Evolutionary conservation across 2,797 vertebrate genomes (phyloP).

Genomic region (Trematomus bernacchii): DNA sequence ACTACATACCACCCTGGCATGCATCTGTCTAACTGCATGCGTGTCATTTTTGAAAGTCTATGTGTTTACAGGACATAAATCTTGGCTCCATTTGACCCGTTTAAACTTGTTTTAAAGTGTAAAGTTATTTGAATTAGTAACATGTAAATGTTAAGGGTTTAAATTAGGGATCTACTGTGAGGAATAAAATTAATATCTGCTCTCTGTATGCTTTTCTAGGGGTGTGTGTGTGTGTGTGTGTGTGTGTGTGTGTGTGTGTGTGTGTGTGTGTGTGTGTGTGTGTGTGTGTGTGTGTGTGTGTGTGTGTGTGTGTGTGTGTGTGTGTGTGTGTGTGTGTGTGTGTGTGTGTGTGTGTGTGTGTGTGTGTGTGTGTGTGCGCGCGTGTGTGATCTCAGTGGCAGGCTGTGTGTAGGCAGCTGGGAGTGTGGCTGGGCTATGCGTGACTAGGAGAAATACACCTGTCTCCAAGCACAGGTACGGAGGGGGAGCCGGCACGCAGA

Average conservation of each 20-base stretch:
- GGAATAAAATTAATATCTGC: background rate
- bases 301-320: slow-evolving; percentile 33
- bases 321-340: slow-evolving; percentile 20
- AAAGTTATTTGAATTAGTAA: background rate
- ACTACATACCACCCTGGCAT: background rate
- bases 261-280: slow-evolving; percentile 34
- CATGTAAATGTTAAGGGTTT: background rate
- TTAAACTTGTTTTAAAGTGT: background rate
- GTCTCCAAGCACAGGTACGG: slow-evolving; percentile 90
- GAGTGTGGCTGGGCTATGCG: slow-evolving; percentile 85
- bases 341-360: slow-evolving; percentile 33
- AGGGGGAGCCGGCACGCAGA: slow-evolving; percentile 87
- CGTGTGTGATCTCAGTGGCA: slow-evolving; percentile 48
- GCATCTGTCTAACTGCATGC: background rate
- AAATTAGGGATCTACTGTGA: background rate
- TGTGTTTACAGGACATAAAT: background rate
- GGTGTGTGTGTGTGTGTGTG: slow-evolving; percentile 35
- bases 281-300: slow-evolving; percentile 23
- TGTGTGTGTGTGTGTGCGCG: slow-evolving; percentile 14
- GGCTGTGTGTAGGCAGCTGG: slow-evolving; percentile 75
- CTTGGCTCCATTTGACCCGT: background rate
- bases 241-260: slow-evolving; percentile 20
- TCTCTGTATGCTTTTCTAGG: slow-evolving; percentile 29
- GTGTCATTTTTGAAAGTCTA: background rate
- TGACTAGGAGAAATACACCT: slow-evolving; percentile 93